phyloP scores from a whole-genome alignment of 2,888 invertebrate genomes.

The Torymus texanus region DNA sequence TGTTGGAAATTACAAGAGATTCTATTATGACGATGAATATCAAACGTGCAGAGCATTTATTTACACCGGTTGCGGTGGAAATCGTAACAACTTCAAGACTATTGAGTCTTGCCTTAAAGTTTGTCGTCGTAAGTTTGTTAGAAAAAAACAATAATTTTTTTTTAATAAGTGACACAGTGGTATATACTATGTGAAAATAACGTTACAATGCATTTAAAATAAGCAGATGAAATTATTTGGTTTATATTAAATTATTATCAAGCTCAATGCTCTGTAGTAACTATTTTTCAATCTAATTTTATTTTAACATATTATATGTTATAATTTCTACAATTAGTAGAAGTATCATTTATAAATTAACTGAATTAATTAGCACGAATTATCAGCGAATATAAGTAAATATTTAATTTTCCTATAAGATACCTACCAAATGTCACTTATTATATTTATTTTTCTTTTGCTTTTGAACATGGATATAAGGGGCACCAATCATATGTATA shows the following conservation, averaged over 20 bases:
- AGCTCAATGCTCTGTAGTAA: too few species aligned
- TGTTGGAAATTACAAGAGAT: slow-evolving; percentile 79
- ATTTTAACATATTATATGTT: background rate
- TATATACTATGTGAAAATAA: slow-evolving; percentile 10
- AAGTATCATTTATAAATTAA: background rate
- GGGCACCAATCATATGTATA: slow-evolving; percentile 29
- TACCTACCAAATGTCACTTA: slow-evolving; percentile 8
- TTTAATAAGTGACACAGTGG: slow-evolving; percentile 18
- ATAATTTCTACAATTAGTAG: slow-evolving; percentile 3
- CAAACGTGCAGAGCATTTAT: slow-evolving; percentile 87
- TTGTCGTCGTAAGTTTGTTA: slow-evolving; percentile 76
- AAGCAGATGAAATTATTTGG: background rate
- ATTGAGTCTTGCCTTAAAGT: slow-evolving; percentile 82
- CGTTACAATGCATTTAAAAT: background rate
- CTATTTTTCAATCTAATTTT: background rate
- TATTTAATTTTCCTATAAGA: too few species aligned
- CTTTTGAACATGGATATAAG: slow-evolving; percentile 8
- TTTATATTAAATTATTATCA: too few species aligned
- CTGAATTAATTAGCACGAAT: too few species aligned
- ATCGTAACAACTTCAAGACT: slow-evolving; percentile 88
- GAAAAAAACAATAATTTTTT: slow-evolving; percentile 8
- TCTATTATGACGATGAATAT: slow-evolving; percentile 83
- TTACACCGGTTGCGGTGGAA: slow-evolving; percentile 92
- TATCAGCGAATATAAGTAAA: too few species aligned
- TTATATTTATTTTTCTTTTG: slow-evolving; percentile 9